Conservation (phyloP, 2,113 vertebrate genomes). For the Anarhynchus alexandrinus region DNA sequence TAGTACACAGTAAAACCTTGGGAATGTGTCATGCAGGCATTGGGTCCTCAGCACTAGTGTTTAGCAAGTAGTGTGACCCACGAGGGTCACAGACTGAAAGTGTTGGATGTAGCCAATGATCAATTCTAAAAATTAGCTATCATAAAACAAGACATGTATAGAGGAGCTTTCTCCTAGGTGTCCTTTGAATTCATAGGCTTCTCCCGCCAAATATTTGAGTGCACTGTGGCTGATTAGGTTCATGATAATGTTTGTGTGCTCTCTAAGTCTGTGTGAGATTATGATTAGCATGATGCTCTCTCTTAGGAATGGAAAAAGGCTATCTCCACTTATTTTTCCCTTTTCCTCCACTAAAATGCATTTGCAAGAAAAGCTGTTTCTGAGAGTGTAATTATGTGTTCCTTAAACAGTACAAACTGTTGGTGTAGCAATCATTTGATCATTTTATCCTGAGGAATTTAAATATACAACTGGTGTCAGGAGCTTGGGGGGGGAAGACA, state of each 20-base stretch:
- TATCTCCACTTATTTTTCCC: background rate
- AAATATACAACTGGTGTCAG: background rate
- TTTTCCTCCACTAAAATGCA: background rate
- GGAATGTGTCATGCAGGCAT: background rate
- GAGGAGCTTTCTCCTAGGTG: background rate
- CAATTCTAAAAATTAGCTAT: background rate
- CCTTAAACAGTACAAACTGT: background rate
- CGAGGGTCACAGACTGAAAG: background rate
- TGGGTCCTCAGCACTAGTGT: background rate
- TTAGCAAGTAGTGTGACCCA: background rate
- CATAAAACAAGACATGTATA: background rate
- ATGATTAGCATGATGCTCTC: background rate
- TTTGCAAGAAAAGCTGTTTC: background rate
- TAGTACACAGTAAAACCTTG: background rate
- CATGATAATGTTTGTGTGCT: background rate
- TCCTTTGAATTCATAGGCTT: background rate
- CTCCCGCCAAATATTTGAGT: background rate
- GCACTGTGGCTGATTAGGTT: background rate
- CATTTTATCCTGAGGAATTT: background rate
- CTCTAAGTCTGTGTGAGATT: background rate
- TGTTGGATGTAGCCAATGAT: background rate
- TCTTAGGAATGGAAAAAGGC: background rate
- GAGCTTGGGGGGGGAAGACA: background rate
- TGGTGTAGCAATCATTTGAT: background rate
- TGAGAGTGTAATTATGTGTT: background rate